Evolutionary conservation across 2,113 vertebrate genomes (phyloP), one percentile per base, ranked within the genome.

Genomic region (Scomber japonicus): DNA sequence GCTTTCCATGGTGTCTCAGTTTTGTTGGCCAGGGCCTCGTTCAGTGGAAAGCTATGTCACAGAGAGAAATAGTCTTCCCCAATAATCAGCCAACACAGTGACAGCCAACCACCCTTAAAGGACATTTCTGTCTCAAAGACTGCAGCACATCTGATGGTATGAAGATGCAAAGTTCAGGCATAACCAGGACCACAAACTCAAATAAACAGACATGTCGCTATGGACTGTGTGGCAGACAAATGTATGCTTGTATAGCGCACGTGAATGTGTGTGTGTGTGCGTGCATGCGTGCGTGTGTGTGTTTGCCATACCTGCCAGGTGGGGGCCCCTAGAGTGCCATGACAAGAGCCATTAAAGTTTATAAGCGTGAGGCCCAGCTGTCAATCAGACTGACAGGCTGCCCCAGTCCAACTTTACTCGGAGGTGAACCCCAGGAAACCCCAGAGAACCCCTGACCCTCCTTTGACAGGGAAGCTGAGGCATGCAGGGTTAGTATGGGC

Each of bases 261-360:
- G 5, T 72, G 44, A 14, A 45, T 70, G 16, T 72, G 35, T 59
- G 51, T 82, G 60, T 74, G 56, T 44, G 59, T 56, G 61, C 48
- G 11, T 56, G 24, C 24, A 3, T 27, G 24, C 2, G 24, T 27
- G 12, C 73, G 45, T 83, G 12, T 75, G 45, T 83, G 76, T 88
- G 83, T 80, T 86, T 85, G 81, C 75, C 74, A 68, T 91, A 92
- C 88, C 90, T 91, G 92, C 86, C 70, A 90, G 85, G 87, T 82
- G 75, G 86, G 83, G 86, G 84, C 82, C 92, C 89, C 91, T 85
- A 75, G 84, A 83, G 82, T 69, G 71, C 76, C 80, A 88, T 93
- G 94, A 94, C 93, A 93, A 92, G 91, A 94, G 80, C 88, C 90
- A 92, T 94, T 94, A 94, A 94, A 94, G 90, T 94, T 95, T 94